phyloP scores from a whole-genome alignment of 2,888 invertebrate species.

The Brachyopa scutellaris region DNA sequence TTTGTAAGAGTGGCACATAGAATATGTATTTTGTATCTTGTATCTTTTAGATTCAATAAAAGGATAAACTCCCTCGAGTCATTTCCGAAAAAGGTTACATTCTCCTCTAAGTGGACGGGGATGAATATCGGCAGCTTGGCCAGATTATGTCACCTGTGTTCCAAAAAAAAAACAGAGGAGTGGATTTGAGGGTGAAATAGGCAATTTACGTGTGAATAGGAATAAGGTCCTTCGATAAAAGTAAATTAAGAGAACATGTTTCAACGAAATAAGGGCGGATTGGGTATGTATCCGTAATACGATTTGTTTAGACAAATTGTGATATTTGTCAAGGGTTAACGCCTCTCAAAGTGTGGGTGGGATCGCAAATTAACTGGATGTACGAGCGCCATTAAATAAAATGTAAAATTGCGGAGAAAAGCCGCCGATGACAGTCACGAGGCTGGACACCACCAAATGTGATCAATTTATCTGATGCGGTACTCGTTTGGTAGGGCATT shows the following conservation, averaged over 20 bases:
- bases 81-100: not conserved
- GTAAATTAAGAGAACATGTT: slow-evolving; percentile 51
- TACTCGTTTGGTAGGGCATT: too few relatives aligned
- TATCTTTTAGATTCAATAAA: slow-evolving; percentile 45
- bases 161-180: not conserved
- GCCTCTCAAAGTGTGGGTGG: not conserved
- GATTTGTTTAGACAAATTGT: slow-evolving; percentile 37
- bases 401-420: slow-evolving; percentile 17
- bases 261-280: not conserved
- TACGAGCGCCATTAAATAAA: slow-evolving; percentile 45
- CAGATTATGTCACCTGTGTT: slow-evolving; percentile 23
- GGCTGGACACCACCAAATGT: slow-evolving; percentile 38
- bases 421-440: slow-evolving; percentile 41
- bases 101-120: not conserved
- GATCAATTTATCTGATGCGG: slow-evolving; percentile 51
- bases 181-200: slow-evolving; percentile 40
- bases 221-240: slow-evolving; percentile 47
- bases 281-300: slow-evolving; percentile 5
- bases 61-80: slow-evolving; percentile 35
- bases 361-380: slow-evolving; percentile 48
- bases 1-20: slow-evolving; percentile 28
- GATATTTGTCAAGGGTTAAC: slow-evolving; percentile 10
- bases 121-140: slow-evolving; percentile 7
- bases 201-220: slow-evolving; percentile 41
- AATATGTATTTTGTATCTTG: too few relatives aligned